Evolutionary conservation across 2,888 invertebrate genomes (phyloP).

Genomic region (Diplazon laetatorius): DNA sequence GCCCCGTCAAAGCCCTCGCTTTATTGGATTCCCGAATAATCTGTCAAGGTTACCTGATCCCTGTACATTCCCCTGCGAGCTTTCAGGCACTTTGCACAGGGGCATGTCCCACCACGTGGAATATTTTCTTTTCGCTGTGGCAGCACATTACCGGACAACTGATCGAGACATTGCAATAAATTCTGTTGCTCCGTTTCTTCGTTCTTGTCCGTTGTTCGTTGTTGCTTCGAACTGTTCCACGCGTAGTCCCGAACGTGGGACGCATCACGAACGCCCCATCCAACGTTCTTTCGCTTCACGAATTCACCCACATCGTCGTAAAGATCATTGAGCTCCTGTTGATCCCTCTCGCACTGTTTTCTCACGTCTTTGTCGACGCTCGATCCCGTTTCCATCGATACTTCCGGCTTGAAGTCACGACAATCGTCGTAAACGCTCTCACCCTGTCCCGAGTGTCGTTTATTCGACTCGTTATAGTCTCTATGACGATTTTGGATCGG

Average conservation of each 20-base stretch:
- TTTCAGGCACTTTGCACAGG: constrained; percentile 2
- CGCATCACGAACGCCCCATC: background rate
- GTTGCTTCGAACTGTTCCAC: background rate
- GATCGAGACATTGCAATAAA: constrained; percentile 48
- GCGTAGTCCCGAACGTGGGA: background rate
- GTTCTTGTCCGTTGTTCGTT: constrained; percentile 50
- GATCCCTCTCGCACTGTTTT: constrained; percentile 58
- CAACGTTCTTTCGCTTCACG: constrained; percentile 44
- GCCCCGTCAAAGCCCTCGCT: background rate
- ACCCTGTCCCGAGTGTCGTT: constrained; percentile 18
- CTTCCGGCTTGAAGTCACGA: constrained; percentile 27
- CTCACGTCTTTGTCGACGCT: constrained; percentile 46
- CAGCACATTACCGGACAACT: constrained; percentile 61
- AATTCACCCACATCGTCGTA: constrained; percentile 46
- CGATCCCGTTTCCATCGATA: constrained; percentile 50
- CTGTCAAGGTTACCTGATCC: constrained; percentile 19
- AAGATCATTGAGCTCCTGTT: constrained; percentile 59
- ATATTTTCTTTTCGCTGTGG: constrained; percentile 24
- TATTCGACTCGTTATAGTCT: constrained; percentile 22
- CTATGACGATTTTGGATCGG: constrained; percentile 5
- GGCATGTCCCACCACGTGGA: background rate
- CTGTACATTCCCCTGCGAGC: constrained; percentile 30
- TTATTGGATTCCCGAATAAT: background rate
- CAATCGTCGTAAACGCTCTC: constrained; percentile 32
- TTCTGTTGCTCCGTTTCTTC: constrained; percentile 40